Conservation (phyloP, 2,113 vertebrate genomes). For the Sisor rabdophorus region DNA sequence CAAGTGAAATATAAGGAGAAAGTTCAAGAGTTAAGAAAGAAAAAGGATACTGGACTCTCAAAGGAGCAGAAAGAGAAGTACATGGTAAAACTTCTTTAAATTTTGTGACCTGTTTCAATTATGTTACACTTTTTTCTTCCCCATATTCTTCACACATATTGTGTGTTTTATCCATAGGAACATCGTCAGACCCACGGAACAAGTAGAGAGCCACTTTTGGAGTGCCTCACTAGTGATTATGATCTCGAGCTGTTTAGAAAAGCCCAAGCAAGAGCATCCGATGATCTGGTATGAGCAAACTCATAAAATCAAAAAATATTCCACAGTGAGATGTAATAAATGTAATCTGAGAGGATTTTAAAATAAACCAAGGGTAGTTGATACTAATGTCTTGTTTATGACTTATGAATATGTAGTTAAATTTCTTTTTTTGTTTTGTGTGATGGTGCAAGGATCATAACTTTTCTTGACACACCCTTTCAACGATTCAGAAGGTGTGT, state of each 20-base stretch:
- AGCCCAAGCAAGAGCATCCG: constrained; percentile 92
- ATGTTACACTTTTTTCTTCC: neutral
- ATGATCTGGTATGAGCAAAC: constrained; percentile 84
- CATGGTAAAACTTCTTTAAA: constrained; percentile 71
- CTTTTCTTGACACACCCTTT: neutral
- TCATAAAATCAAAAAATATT: neutral
- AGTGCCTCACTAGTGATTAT: constrained; percentile 97
- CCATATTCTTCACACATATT: too few species aligned
- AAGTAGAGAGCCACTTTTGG: constrained; percentile 88
- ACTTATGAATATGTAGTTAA: too few species aligned
- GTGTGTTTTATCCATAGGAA: constrained; percentile 70
- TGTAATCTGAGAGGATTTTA: too few species aligned
- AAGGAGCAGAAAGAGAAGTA: constrained; percentile 99
- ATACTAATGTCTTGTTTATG: too few species aligned
- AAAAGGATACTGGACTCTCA: constrained; percentile 84
- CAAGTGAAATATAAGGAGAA: constrained; percentile 95
- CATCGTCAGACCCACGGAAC: constrained; percentile 89
- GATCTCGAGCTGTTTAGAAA: constrained; percentile 97
- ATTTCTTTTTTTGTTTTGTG: too few species aligned
- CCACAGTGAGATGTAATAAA: too few species aligned
- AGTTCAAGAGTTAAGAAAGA: constrained; percentile 93
- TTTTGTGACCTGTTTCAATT: neutral
- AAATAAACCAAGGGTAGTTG: too few species aligned
- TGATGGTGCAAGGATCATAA: neutral
- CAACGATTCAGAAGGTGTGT: neutral